A percentile compares a stretch with the other conserved stretches of the same genome.
These are phyloP conservation scores for Malurus alboscapulatus DNA, from an alignment of 2,113 vertebrate genomes.

Conservation along the genomic window DNA sequence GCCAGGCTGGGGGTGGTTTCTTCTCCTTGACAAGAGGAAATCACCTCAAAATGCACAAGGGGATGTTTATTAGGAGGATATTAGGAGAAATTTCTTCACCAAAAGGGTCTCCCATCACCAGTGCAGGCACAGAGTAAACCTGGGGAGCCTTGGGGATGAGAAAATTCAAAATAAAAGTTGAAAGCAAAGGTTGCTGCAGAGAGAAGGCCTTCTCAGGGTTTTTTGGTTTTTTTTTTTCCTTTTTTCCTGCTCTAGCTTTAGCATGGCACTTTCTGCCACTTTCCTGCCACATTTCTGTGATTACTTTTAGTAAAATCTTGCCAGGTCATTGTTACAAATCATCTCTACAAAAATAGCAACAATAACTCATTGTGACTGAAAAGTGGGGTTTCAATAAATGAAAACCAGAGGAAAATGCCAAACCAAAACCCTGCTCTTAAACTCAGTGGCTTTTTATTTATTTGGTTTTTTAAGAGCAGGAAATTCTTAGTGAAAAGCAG, in stretches of 20 bases:
- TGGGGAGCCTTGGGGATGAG: background rate
- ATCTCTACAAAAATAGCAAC: background rate
- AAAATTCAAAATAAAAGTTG: background rate
- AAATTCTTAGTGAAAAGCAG: background rate
- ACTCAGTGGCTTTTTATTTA: background rate
- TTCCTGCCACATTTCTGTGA: background rate
- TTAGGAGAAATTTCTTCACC: background rate
- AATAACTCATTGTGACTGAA: background rate
- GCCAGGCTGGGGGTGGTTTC: background rate
- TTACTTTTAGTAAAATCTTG: background rate
- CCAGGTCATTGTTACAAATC: background rate
- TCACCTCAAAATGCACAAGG: background rate
- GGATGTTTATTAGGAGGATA: background rate
- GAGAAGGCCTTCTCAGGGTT: fast-evolving
- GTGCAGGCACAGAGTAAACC: fast-evolving
- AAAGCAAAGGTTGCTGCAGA: background rate
- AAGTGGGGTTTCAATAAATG: background rate
- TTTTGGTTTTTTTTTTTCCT: fast-evolving
- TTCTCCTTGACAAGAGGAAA: background rate
- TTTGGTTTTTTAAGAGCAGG: background rate
- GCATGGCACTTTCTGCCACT: background rate
- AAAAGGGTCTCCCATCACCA: background rate
- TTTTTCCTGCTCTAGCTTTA: background rate
- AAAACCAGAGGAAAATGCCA: background rate
- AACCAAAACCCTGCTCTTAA: background rate